A percentile compares a stretch with the other conserved stretches of the same genome.
phyloP scores from a whole-genome alignment of 2,888 invertebrate species.

The Hirudinaria manillensis region DNA sequence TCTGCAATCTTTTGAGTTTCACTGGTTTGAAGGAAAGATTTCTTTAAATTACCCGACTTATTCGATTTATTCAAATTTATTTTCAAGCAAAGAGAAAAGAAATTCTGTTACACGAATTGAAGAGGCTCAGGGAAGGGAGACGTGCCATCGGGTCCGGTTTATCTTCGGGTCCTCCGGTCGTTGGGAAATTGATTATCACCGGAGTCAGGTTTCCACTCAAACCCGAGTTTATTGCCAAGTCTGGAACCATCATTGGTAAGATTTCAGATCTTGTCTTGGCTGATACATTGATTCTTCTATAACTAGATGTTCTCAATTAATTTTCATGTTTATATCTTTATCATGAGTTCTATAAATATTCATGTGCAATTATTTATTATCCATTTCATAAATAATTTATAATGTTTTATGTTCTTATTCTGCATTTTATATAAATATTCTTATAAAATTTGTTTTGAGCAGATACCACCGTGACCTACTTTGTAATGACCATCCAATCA shows the following conservation, averaged over 20 bases:
- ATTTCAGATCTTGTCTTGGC: neutral
- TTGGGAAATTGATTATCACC: slow-evolving; percentile 12
- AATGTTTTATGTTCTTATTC: too few species aligned
- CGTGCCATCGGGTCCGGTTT: neutral
- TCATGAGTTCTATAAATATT: too few species aligned
- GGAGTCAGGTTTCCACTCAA: slow-evolving; percentile 30
- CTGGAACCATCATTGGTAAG: slow-evolving; percentile 24
- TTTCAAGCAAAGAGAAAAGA: slow-evolving; percentile 19
- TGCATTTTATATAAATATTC: neutral
- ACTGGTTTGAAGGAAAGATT: too few species aligned
- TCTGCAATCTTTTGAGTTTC: neutral
- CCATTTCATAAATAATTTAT: too few species aligned
- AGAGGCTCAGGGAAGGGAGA: slow-evolving; percentile 14
- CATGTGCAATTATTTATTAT: too few species aligned
- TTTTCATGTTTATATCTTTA: too few species aligned
- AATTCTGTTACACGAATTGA: neutral
- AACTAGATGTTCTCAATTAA: too few species aligned
- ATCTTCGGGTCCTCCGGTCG: neutral
- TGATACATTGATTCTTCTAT: neutral
- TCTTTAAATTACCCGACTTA: too few species aligned
- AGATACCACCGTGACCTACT: slow-evolving; percentile 62
- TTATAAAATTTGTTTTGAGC: neutral
- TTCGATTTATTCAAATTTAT: neutral
- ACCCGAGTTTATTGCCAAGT: slow-evolving; percentile 31
- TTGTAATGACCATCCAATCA: slow-evolving; percentile 57